These are phyloP conservation scores for Caranx melampygus DNA, from an alignment of 2,113 vertebrate species.

Conservation along the genomic window DNA sequence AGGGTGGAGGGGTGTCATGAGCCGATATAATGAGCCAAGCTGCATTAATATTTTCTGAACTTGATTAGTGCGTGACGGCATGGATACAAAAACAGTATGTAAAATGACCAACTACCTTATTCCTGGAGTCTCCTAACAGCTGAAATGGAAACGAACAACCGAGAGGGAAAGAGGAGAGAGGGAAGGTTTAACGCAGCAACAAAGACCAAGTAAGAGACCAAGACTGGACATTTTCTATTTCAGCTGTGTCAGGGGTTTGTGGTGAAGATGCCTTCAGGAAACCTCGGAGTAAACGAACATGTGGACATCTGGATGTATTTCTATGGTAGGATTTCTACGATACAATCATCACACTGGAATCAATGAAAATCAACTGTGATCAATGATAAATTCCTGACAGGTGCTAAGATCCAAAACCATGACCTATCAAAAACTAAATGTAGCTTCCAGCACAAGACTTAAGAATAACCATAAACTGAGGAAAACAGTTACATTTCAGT, in stretches of 20 bases:
- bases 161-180: conserved; percentile 90
- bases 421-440: no score
- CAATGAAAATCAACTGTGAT: no score
- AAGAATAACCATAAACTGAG: no score
- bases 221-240: background rate
- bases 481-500: background rate
- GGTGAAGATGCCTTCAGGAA: background rate
- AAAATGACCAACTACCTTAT: conserved; percentile 93
- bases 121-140: conserved; percentile 99
- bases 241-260: background rate
- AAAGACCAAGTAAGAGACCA: conserved; percentile 21
- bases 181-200: conserved; percentile 86
- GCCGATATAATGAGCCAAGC: conserved; percentile 45
- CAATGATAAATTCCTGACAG: no score
- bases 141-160: conserved; percentile 90
- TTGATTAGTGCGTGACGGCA: conserved; percentile 67
- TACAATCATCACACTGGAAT: no score
- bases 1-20: conserved; percentile 7
- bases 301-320: background rate
- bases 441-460: no score
- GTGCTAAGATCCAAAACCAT: no score
- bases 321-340: no score
- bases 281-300: background rate
- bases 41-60: conserved; percentile 1
- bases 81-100: conserved; percentile 79